Conservation (phyloP, 37 sponge, comb jelly and placozoan species). For the Ephydatia muelleri region DNA sequence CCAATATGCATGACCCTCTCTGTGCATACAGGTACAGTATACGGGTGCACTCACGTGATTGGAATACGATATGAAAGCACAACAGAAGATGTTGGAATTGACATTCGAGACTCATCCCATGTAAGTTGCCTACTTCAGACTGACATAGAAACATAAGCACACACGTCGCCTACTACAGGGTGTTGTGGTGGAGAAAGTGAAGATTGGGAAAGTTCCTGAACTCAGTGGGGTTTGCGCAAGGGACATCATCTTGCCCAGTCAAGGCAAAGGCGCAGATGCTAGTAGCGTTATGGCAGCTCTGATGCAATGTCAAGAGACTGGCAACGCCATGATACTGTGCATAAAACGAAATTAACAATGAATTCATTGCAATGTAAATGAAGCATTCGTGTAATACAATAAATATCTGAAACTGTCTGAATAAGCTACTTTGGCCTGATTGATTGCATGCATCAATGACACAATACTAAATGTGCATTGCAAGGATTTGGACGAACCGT, state of each 20-base stretch:
- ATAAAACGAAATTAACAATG: too few species aligned
- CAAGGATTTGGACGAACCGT: too few species aligned
- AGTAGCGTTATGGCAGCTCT: neutral
- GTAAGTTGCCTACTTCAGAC: neutral
- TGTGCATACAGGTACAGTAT: neutral
- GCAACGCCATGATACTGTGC: neutral
- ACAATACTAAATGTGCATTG: too few species aligned
- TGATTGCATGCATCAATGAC: too few species aligned
- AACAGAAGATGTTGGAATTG: neutral
- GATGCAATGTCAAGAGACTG: neutral
- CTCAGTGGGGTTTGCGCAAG: neutral
- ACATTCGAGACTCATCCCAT: neutral
- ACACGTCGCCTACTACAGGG: neutral
- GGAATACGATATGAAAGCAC: neutral
- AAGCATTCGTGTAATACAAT: too few species aligned
- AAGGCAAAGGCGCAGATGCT: neutral
- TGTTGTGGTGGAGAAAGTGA: neutral
- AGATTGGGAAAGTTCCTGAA: neutral
- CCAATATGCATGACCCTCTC: neutral
- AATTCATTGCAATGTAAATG: too few species aligned
- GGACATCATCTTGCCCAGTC: neutral
- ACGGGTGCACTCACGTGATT: neutral
- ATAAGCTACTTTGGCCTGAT: too few species aligned
- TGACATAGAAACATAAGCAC: too few species aligned
- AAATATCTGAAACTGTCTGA: too few species aligned